Evolutionary conservation across 2,888 invertebrate genomes (phyloP).

Genomic region (Hypercompe scribonia): DNA sequence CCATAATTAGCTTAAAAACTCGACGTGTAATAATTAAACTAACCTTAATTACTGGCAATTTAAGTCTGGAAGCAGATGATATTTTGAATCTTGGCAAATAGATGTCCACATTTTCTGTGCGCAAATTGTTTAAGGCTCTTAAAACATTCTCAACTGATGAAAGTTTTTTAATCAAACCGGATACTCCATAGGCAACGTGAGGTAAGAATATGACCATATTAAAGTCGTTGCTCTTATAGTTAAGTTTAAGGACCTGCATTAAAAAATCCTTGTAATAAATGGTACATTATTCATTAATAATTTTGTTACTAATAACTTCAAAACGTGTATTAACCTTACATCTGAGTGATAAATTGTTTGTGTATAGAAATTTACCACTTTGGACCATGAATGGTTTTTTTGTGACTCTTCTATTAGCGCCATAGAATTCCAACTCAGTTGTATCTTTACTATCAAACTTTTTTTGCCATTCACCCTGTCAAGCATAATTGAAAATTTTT

Average conservation of each 20-base stretch:
- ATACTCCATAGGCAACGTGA: too few species aligned
- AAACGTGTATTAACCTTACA: not conserved
- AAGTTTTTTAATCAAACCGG: not conserved
- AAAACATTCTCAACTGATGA: not conserved
- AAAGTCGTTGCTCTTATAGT: not conserved
- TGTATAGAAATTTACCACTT: not conserved
- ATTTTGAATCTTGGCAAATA: conserved; percentile 3
- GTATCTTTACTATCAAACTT: conserved; percentile 2
- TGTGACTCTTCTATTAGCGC: not conserved
- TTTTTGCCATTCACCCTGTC: conserved; percentile 1
- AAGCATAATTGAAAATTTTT: not conserved
- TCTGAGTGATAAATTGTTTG: not conserved
- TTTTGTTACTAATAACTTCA: not conserved
- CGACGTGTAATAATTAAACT: not conserved
- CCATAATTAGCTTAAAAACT: too few species aligned
- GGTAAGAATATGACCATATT: conserved; percentile 2
- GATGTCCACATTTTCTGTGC: not conserved
- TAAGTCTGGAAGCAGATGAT: not conserved
- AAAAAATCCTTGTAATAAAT: not conserved
- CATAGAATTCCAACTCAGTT: not conserved
- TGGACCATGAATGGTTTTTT: not conserved
- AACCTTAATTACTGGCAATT: not conserved
- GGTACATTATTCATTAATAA: not conserved
- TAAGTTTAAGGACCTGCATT: not conserved
- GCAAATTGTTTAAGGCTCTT: not conserved